Conservation (phyloP, 2,888 invertebrate genomes). For the Phalangium opilio region DNA sequence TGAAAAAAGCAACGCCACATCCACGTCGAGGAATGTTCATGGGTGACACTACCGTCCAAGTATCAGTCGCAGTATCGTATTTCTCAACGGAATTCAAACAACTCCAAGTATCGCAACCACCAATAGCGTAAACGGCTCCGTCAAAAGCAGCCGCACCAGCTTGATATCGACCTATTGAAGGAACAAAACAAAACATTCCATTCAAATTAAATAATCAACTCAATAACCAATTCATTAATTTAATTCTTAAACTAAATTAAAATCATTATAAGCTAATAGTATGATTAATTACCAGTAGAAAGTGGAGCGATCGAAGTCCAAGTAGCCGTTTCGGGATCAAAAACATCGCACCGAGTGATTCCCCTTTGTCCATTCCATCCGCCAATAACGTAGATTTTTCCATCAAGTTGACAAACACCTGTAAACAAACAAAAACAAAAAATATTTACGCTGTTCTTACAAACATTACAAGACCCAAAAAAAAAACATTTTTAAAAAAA, state of each 20-base stretch:
- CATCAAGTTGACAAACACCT: slow-evolving; percentile 48
- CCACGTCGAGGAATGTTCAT: slow-evolving; percentile 54
- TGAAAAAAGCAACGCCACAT: slow-evolving; percentile 53
- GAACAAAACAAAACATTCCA: too few species aligned
- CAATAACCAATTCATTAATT: neutral
- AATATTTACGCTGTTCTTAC: neutral
- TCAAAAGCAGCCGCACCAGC: slow-evolving; percentile 53
- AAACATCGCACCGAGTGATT: slow-evolving; percentile 55
- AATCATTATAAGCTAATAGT: too few species aligned
- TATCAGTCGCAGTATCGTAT: slow-evolving; percentile 45
- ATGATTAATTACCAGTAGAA: slow-evolving; percentile 48
- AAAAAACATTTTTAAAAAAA: neutral
- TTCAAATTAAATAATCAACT: too few species aligned
- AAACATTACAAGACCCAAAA: neutral
- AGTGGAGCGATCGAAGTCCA: slow-evolving; percentile 57
- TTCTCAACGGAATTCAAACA: slow-evolving; percentile 53
- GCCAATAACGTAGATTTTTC: slow-evolving; percentile 56
- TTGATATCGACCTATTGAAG: slow-evolving; percentile 51
- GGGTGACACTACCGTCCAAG: slow-evolving; percentile 43
- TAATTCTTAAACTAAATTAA: too few species aligned
- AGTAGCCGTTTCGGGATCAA: slow-evolving; percentile 42
- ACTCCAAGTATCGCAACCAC: slow-evolving; percentile 79
- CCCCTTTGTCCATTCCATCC: slow-evolving; percentile 59
- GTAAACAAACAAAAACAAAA: slow-evolving; percentile 13
- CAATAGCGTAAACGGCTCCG: slow-evolving; percentile 57